Percentiles rank a stretch among this genome's conserved stretches.
phyloP scores from a whole-genome alignment of 2,113 vertebrate species.

The Microcebus tavaratra region DNA sequence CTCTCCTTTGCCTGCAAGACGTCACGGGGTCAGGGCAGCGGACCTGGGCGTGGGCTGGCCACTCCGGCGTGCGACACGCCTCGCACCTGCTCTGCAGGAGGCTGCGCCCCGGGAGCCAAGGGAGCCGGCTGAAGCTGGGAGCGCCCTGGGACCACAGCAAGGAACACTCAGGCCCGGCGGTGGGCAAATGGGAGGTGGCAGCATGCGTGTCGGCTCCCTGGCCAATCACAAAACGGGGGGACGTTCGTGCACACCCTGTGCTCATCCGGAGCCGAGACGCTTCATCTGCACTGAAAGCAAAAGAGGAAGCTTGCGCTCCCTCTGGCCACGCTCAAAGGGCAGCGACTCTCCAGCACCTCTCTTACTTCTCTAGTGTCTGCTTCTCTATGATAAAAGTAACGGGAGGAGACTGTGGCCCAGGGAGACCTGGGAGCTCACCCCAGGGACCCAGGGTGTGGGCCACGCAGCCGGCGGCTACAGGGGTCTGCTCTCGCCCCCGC shows the following conservation, averaged over 20 bases:
- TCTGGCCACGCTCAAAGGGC: not conserved
- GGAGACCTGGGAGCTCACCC: not conserved
- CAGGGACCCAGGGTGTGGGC: no score
- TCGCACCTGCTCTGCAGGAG: no score
- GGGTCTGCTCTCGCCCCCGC: not conserved
- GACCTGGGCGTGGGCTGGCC: not conserved
- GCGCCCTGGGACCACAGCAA: not conserved
- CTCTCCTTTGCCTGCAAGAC: not conserved
- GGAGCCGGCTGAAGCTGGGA: not conserved
- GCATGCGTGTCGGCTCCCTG: not conserved
- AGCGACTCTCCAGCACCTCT: not conserved
- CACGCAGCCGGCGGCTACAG: not conserved
- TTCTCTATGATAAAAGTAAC: not conserved
- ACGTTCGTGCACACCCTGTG: not conserved
- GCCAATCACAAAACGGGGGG: not conserved
- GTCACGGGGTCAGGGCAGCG: no score
- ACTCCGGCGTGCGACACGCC: not conserved
- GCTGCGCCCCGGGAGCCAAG: not conserved
- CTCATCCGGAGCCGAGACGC: not conserved
- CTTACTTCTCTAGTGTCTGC: not conserved
- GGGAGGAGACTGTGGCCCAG: not conserved
- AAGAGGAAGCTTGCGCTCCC: not conserved
- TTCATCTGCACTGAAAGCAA: not conserved
- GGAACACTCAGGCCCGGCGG: not conserved
- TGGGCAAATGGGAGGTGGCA: no score